These are phyloP conservation scores for Darwinula stevensoni DNA, from an alignment of 2,888 invertebrate species.

Conservation along the genomic window DNA sequence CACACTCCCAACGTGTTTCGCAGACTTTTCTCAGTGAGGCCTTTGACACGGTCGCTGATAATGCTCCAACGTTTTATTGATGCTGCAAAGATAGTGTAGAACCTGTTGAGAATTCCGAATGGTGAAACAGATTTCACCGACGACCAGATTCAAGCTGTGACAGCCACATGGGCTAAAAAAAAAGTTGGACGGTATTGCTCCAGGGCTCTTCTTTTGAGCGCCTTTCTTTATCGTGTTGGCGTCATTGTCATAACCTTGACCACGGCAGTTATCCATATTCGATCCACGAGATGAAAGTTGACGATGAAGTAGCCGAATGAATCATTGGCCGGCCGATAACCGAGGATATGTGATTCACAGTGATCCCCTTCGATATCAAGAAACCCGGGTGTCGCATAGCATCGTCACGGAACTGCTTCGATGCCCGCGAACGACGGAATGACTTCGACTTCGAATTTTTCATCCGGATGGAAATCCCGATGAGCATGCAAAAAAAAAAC, in stretches of 20 bases:
- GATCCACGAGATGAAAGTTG: not conserved
- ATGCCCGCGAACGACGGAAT: too few species aligned
- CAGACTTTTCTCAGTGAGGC: not conserved
- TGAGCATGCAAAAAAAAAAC: too few species aligned
- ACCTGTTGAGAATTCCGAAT: conserved; percentile 4
- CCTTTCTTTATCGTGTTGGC: conserved; percentile 8
- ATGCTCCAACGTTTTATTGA: not conserved
- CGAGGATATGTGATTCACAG: conserved; percentile 4
- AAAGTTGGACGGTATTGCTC: conserved; percentile 4
- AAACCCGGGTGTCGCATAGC: conserved; percentile 11
- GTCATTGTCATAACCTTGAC: conserved; percentile 8
- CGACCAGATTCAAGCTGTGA: not conserved
- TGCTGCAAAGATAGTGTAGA: not conserved
- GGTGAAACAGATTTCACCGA: conserved; percentile 1
- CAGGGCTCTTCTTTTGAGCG: conserved; percentile 6
- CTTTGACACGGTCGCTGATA: not conserved
- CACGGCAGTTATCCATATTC: conserved; percentile 6
- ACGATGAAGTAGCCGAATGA: not conserved
- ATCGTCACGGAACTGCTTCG: too few species aligned
- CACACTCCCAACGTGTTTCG: not conserved
- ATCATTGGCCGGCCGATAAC: not conserved
- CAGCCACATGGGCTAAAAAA: conserved; percentile 7
- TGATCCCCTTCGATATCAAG: conserved; percentile 6
- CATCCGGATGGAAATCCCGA: too few species aligned
- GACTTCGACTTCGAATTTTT: too few species aligned